Base-by-base conservation (phyloP, 2,888 invertebrate species). In the Timema cristinae region DNA sequence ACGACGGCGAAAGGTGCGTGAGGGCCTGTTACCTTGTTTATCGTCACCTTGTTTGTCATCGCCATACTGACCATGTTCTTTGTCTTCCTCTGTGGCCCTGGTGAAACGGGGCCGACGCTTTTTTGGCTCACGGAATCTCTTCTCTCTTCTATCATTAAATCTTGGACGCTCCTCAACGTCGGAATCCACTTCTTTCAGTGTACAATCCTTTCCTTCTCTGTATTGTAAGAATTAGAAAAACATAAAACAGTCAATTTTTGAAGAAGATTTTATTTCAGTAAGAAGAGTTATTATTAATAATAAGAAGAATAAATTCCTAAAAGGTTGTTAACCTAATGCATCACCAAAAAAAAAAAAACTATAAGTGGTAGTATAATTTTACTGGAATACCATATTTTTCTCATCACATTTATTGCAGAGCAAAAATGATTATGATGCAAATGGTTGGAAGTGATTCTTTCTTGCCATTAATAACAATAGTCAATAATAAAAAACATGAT, bases 161-260 rank as follows among this genome's bases (percentile, higher is more conserved):
- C 49, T 56, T 9, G 54, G 16, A 4, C 56, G 66, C 66, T 73
- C 73, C 59, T 91, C 91, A 50, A 88, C 84, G 78, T 91, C 91
- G 13, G 90, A 89, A 80, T 91, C 91, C 63, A 85, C 86, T 75
- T 89, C 89, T 80, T 91, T 90, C 77, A 92, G 81, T 0, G 84
- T 82, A 75, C 90, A 87, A 2, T 85, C 82, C 72, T 87, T 87
- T 0, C 90, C 90, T 54, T 86, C 84, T 49, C 89, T 89, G 67
- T 9, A 78, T 75, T 70, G 72, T 69, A 59, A 56, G 49, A 69
- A 66, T 48, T 15, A 69, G 66, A 32, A 5, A 15, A 50, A 63
- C 16, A 49, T 11, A 50, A 6, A 49, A 49, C 56, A 61, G 70
- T 32, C 32, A 1, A 32, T 32, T 32, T 32, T 32, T 32, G 32